A percentile compares a stretch with the other conserved stretches of the same genome.
Conservation (phyloP, 1,140 invertebrate species). For the Mylabris phalerata region DNA sequence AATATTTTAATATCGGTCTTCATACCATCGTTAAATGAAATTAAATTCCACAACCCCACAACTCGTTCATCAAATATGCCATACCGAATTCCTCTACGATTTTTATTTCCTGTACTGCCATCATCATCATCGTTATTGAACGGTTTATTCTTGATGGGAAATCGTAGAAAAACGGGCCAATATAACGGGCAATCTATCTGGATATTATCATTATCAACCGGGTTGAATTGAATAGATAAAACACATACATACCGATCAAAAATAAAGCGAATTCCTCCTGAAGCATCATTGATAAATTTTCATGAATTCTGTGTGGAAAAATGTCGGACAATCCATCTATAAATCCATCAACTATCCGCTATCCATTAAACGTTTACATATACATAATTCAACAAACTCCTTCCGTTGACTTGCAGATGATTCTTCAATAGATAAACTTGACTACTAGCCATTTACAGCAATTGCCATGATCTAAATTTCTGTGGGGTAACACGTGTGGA, state of each 20-base stretch:
- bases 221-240: neutral
- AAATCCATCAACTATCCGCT: constrained; percentile 11
- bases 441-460: neutral
- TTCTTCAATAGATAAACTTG: constrained; percentile 8
- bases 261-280: neutral
- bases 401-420: constrained; percentile 17
- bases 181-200: too few species aligned
- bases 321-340: constrained; percentile 14
- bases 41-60: too few species aligned
- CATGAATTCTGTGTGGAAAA: constrained; percentile 1
- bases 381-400: constrained; percentile 19
- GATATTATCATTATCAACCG: too few species aligned
- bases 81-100: too few species aligned
- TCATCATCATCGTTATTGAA: too few species aligned
- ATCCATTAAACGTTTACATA: constrained; percentile 23
- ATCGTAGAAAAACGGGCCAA: too few species aligned
- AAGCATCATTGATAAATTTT: constrained; percentile 6
- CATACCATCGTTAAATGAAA: too few species aligned
- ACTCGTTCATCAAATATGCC: too few species aligned
- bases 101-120: too few species aligned
- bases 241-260: neutral
- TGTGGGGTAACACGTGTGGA: too few species aligned
- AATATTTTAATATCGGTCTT: too few species aligned
- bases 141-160: too few species aligned
- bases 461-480: constrained; percentile 14